Evolutionary conservation across 1,140 invertebrate genomes (phyloP).

Genomic region (Mactra quadrangularis): DNA sequence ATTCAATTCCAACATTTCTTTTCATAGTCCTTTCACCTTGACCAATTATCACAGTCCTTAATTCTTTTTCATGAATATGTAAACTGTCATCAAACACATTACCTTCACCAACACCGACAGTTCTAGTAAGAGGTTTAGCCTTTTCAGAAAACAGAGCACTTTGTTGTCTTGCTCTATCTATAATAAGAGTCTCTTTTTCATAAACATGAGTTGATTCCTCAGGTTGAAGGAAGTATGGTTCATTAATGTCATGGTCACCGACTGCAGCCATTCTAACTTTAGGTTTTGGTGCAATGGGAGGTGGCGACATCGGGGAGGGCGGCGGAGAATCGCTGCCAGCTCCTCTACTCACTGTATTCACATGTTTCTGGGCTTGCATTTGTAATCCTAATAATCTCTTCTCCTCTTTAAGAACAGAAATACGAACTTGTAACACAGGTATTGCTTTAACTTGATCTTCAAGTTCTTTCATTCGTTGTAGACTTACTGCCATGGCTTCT

Average conservation of each 20-base stretch:
- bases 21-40: slow-evolving; percentile 70
- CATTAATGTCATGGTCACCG: slow-evolving; percentile 78
- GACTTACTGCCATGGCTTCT: slow-evolving; percentile 91
- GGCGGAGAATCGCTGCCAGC: slow-evolving; percentile 78
- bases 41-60: slow-evolving; percentile 82
- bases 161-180: slow-evolving; percentile 65
- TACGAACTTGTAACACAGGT: slow-evolving; percentile 90
- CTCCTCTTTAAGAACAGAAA: slow-evolving; percentile 90
- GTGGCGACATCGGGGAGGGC: slow-evolving; percentile 68
- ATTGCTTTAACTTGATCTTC: slow-evolving; percentile 94
- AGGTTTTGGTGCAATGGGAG: slow-evolving; percentile 73
- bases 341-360: slow-evolving; percentile 77
- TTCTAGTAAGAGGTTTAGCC: slow-evolving; percentile 77
- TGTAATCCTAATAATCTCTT: slow-evolving; percentile 88
- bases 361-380: slow-evolving; percentile 82
- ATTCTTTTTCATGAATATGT: slow-evolving; percentile 82
- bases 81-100: slow-evolving; percentile 80
- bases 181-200: slow-evolving; percentile 68
- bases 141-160: slow-evolving; percentile 56
- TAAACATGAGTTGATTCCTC: slow-evolving; percentile 69
- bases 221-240: slow-evolving; percentile 76
- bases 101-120: slow-evolving; percentile 81
- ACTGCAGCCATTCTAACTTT: slow-evolving; percentile 72
- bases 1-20: slow-evolving; percentile 88
- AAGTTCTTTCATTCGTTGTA: slow-evolving; percentile 90